Base-by-base conservation (phyloP, 2,113 vertebrate genomes). In the Peromyscus leucopus region DNA sequence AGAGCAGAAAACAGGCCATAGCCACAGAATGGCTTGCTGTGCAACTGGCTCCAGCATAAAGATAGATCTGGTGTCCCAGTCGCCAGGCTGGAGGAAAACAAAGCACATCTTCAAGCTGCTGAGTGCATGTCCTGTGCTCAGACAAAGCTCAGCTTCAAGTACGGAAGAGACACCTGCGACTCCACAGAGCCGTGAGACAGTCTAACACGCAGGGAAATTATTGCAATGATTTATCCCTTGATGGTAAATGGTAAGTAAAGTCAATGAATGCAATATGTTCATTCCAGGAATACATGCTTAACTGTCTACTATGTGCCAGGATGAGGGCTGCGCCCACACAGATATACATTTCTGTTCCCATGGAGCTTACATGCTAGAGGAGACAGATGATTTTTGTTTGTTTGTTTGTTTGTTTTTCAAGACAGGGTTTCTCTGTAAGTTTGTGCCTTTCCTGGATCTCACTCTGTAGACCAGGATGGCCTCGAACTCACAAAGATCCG, bases 171-270 rank as follows among this genome's bases (percentile, higher is more conserved):
- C 83, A 63, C 48, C 80, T 55, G 67, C 69, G 42, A 6, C 61
- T 89, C 86, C 10, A 42, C 48, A 78, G 57, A 48, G 57, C 7
- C 10, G 31, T n/a, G 78, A 95, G 26, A 26, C 67, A 17, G 21
- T 76, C 82, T 89, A 89, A 96, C 74, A 57, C 75, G 75, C 31
- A 65, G 51, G 9, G 61, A 61, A 86, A 82, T 76, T 74, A 91
- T 33, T 76, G 63, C 24, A 93, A 39, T 1, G 21, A 55, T n/a
- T 96, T 86, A 61, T 71, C 67, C 61, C 10, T 15, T 93, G 85
- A 71, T 55, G 33, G 61, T 80, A 79, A 92, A 63, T n/a, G 51
- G 63, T 22, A 57, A 93, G 63, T 22, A 57, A 93, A 80, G 83
- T 55, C 55, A 89, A 42, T 65, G 24, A 91, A 87, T 67, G 55